Base-by-base conservation (phyloP, 2,888 invertebrate genomes). In the Nomada hirtipes region DNA sequence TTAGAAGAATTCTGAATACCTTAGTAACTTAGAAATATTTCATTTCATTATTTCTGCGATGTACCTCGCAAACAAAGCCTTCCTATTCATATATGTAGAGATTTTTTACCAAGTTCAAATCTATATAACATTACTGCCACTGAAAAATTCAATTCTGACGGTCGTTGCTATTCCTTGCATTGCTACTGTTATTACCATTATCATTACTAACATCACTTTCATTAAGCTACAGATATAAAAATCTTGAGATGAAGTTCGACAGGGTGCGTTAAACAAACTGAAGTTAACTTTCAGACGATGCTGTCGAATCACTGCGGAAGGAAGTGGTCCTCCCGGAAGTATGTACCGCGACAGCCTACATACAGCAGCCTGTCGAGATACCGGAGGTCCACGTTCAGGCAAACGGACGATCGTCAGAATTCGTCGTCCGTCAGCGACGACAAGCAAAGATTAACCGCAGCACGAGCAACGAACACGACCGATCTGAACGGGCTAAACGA, bases 281-380 rank as follows among this genome's bases (percentile, higher is more conserved):
- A 71, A 72, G 52, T 65, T 57, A 47, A 67, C 73, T 93, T 93
- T 75, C 92, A 94, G 94, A 90, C 92, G 64, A 94, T 94, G 89
- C 91, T 94, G 76, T 92, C 94, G 4, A 94, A 94, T 77, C 90
- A 93, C 50, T 94, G 94, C 86, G 90, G 93, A 67, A 89, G 91
- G 73, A 88, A 90, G 73, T 88, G 87, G 71, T 83, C 87, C 3
- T 75, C 76, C 29, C 79, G 64, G 11, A 89, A 89, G 76, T 88
- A 86, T 11, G 88, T 87, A 18, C 88, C 89, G 0, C 83, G 89
- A 23, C 86, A 90, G 13, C 91, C 90, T 44, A 92, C 91, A 2
- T 94, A 94, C 89, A 94, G 92, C 77, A 93, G 92, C 64, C 72
- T 93, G 13, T 89, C 91, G 44, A 90, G 89, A 9, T 90, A 88